Evolutionary conservation across 2,113 vertebrate species (phyloP).

Genomic region (Laterallus jamaicensis): DNA sequence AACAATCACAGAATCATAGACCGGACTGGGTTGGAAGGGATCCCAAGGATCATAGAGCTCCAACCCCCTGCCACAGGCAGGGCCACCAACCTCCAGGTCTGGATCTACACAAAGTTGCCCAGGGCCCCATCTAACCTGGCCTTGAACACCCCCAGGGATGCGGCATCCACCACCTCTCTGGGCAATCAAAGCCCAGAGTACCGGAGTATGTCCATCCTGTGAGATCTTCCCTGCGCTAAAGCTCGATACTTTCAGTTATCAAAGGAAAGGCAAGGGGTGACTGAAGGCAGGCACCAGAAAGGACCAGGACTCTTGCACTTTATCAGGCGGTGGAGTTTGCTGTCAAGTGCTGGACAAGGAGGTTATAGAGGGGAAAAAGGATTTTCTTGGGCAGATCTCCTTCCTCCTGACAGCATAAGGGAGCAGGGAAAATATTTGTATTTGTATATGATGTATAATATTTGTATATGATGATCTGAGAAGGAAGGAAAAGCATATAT

Average conservation of each 20-base stretch:
- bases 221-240: neutral
- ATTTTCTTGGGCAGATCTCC: neutral
- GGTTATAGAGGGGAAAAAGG: fast-evolving
- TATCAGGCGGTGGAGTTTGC: neutral
- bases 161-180: too few species aligned
- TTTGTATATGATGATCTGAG: too few species aligned
- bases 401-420: neutral
- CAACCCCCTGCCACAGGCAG: too few species aligned
- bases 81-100: too few species aligned
- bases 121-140: too few species aligned
- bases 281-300: neutral
- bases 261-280: neutral
- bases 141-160: too few species aligned
- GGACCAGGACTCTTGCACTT: neutral
- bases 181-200: neutral
- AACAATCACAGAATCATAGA: neutral
- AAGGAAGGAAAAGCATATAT: too few species aligned
- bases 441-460: too few species aligned
- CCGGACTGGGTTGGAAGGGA: too few species aligned
- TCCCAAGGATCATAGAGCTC: too few species aligned
- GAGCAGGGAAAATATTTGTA: neutral
- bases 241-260: neutral
- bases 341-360: neutral
- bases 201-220: neutral
- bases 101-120: too few species aligned